Base-by-base conservation (phyloP, 2,797 vertebrate genomes). In the Erpetoichthys calabaricus region DNA sequence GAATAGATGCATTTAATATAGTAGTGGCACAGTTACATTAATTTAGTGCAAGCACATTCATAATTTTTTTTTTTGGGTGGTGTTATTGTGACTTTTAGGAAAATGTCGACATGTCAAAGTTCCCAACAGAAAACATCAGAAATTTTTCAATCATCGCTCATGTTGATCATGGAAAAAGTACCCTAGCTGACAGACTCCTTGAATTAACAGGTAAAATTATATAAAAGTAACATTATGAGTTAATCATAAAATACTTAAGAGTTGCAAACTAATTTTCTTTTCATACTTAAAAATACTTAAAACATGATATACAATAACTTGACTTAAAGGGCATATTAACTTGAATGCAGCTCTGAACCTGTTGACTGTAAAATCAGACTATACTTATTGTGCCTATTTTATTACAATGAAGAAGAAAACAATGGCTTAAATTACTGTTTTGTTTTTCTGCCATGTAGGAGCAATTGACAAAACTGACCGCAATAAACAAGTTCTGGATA, bases 151-250 rank as follows among this genome's bases (percentile, higher is more conserved):
- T 99, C 67, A 88, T 99, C 56, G 96, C 95, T 60, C 95, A 99
- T 1, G 90, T 99, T 57, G 96, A 99, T 72, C 94, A 99, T 67
- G 93, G 94, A n/a, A 99, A 99, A 81, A 99, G 94, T 73, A 99
- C 96, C 2, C 67, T 98, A 62, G 94, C 96, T 46, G 96, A 99
- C 74, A 80, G 94, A 53, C 73, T 99, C 8, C 56, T 98, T 68
- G 96, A 99, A 73, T 82, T 97, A 63, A 98, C 96, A 67, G 94
- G 96, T 95, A 65, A 5, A 57, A 61, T 55, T 47, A 5, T 25
- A 25, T 25, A 25, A 25, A 25, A 25, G 25, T 1, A 25, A 25
- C 25, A 25, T 25, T 25, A 25, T 25, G 25, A 25, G 25, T 25
- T 1, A 25, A 25, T 25, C 25, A 25, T 25, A 25, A 25, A 25